Evolutionary conservation across 64 coral and sea anemone genomes (phyloP).

Genomic region (Montipora capricornis): DNA sequence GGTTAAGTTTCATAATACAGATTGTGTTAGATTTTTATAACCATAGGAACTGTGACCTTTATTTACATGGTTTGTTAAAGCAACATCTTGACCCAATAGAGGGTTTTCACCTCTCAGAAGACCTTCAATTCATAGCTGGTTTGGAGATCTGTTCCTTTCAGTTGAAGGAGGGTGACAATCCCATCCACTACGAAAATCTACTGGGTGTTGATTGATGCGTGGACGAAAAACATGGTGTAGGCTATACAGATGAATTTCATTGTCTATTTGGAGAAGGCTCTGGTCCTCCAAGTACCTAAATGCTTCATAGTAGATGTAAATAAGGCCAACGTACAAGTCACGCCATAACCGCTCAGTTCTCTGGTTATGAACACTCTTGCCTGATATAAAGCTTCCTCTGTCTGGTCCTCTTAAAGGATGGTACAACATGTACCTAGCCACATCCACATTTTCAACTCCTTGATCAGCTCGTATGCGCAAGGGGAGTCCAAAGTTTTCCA

Average conservation of each 20-base stretch:
- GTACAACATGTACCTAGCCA: background rate
- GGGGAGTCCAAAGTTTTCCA: constrained; percentile 13
- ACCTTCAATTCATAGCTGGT: background rate
- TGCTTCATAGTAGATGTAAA: constrained; percentile 8
- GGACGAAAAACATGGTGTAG: background rate
- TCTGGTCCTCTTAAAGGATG: background rate
- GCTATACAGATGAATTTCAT: background rate
- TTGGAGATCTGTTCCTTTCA: background rate
- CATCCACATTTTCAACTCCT: background rate
- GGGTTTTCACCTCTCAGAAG: background rate
- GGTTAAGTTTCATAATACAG: background rate
- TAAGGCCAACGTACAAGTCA: background rate
- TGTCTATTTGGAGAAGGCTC: constrained; percentile 13
- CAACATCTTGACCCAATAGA: background rate
- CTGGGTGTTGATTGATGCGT: background rate
- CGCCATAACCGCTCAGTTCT: background rate
- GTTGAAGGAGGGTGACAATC: background rate
- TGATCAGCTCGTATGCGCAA: background rate
- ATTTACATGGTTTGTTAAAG: background rate
- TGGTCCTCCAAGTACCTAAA: constrained; percentile 15
- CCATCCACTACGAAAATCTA: constrained; percentile 13
- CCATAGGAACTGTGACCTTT: background rate
- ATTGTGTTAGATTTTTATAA: background rate
- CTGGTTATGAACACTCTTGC: background rate
- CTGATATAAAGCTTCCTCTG: constrained; percentile 7